These are phyloP conservation scores for Montifringilla adamsi DNA, from an alignment of 2,113 vertebrate genomes.

Conservation along the genomic window DNA sequence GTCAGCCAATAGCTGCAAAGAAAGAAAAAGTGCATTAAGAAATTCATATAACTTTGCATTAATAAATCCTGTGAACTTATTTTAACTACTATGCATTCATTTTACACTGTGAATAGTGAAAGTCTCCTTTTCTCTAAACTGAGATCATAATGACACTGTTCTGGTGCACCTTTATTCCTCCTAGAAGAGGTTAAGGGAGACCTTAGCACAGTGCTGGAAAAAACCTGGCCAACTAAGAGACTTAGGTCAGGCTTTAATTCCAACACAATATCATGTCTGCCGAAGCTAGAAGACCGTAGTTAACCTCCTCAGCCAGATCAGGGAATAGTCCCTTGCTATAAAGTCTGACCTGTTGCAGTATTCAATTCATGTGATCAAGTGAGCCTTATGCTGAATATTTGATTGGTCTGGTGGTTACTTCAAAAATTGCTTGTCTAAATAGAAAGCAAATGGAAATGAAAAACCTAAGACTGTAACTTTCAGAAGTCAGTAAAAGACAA, in stretches of 20 bases:
- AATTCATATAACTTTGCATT: not conserved
- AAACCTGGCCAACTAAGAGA: not conserved
- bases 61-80: not conserved
- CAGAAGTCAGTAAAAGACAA: not conserved
- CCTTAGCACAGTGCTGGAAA: not conserved
- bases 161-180: not conserved
- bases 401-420: not conserved
- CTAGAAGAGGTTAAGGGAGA: not conserved
- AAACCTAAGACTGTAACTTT: not conserved
- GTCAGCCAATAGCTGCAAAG: constrained; percentile 86
- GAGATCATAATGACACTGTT: not conserved
- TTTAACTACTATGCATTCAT: not conserved
- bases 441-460: not conserved
- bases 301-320: not conserved
- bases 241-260: not conserved
- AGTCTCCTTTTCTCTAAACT: not conserved
- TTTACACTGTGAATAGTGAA: not conserved
- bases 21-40: constrained; percentile 34
- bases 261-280: not conserved
- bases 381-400: not conserved
- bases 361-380: not conserved
- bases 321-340: not conserved
- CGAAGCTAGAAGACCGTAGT: not conserved
- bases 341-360: not conserved
- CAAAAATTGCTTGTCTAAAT: not conserved